Evolutionary conservation across 2,888 invertebrate species (phyloP).

Genomic region (Drosophila ezoana): DNA sequence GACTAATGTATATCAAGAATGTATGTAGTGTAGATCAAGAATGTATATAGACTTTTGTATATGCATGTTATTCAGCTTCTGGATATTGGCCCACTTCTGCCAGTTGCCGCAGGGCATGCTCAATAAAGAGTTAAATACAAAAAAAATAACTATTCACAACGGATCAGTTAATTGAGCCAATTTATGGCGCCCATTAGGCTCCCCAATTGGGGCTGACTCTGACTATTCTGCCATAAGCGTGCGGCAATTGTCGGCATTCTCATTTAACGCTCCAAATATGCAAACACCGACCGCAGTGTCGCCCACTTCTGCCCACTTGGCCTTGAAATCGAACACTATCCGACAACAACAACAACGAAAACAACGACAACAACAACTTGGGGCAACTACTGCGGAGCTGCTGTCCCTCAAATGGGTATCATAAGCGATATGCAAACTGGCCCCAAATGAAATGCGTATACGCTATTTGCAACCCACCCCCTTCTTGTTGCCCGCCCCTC

Average conservation of each 20-base stretch:
- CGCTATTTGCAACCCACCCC: not conserved
- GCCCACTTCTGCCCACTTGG: conserved; percentile 14
- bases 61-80: not conserved
- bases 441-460: conserved; percentile 12
- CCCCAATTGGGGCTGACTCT: conserved; percentile 32
- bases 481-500: not conserved
- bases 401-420: conserved; percentile 10
- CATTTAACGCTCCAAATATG: conserved; percentile 27
- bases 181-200: conserved; percentile 49
- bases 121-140: conserved; percentile 1
- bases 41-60: not conserved
- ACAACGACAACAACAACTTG: conserved; percentile 7
- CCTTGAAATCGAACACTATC: conserved; percentile 46
- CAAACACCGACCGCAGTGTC: conserved; percentile 6
- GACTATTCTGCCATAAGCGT: conserved; percentile 9
- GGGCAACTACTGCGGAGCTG: not conserved
- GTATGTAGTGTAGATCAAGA: not conserved
- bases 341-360: conserved; percentile 26
- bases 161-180: conserved; percentile 46
- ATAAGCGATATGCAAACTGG: conserved; percentile 16
- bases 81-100: not conserved
- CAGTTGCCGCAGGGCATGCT: not conserved
- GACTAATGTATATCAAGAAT: not conserved
- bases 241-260: conserved; percentile 15
- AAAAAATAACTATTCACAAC: conserved; percentile 10